Percentiles rank a stretch among this genome's conserved stretches.
phyloP scores from a whole-genome alignment of 2,113 vertebrate genomes.

The Pimephales promelas region DNA sequence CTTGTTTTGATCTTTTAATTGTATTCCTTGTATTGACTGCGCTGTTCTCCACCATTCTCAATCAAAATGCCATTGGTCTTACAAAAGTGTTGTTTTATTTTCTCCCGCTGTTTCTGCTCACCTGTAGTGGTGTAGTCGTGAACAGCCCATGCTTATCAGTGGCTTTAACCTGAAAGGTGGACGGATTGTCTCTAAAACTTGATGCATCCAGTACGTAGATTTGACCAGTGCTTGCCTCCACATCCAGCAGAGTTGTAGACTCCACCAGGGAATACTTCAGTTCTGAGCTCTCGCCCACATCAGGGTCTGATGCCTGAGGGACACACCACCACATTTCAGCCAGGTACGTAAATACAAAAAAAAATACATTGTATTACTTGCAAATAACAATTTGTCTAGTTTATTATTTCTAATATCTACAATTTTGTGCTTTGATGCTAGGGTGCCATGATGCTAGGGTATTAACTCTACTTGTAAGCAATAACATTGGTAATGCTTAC shows the following conservation, averaged over 20 bases:
- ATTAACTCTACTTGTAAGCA: neutral
- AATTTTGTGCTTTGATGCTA: neutral
- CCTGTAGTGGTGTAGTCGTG: constrained; percentile 64
- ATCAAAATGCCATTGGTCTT: neutral
- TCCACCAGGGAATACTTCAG: constrained; percentile 72
- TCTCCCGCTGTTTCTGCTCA: constrained; percentile 56
- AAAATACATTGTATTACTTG: neutral
- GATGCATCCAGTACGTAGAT: constrained; percentile 72
- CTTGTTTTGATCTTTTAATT: neutral
- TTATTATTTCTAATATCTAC: neutral
- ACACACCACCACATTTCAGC: neutral
- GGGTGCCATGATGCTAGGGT: neutral
- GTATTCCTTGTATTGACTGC: neutral
- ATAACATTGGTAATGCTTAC: neutral
- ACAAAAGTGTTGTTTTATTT: neutral
- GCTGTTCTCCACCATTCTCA: neutral
- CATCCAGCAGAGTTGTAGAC: constrained; percentile 58
- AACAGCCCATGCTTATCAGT: constrained; percentile 66
- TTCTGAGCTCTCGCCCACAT: constrained; percentile 60
- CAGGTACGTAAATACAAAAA: neutral
- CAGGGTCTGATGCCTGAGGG: constrained; percentile 76
- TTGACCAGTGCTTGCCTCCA: constrained; percentile 73
- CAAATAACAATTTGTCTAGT: neutral
- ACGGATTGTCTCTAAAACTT: constrained; percentile 46
- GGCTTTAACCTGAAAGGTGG: constrained; percentile 64